A percentile compares a stretch with the other conserved stretches of the same genome.
Conservation (phyloP, 2,888 invertebrate genomes). For the Diarsia dahlii region DNA sequence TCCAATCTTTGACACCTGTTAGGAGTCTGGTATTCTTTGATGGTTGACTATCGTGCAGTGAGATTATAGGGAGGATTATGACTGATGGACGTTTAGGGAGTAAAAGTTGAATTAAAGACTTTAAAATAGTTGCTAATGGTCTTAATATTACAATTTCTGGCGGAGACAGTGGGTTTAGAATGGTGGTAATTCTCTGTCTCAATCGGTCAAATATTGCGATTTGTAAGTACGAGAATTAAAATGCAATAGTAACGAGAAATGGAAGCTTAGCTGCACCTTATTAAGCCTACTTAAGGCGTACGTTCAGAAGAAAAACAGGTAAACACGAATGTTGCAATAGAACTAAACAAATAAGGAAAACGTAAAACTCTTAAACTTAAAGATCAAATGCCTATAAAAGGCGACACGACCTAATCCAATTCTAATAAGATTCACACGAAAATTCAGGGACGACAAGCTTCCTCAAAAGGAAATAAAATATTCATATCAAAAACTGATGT, state of each 20-base stretch:
- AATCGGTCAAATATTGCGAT: neutral
- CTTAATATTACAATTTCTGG: neutral
- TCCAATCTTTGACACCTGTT: constrained; percentile 5
- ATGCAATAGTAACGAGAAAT: too few species aligned
- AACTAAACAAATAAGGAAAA: neutral
- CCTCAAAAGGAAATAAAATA: constrained; percentile 39
- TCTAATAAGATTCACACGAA: constrained; percentile 24
- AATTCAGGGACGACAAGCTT: constrained; percentile 45
- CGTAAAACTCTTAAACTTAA: constrained; percentile 7
- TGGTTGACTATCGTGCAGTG: neutral
- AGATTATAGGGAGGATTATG: neutral
- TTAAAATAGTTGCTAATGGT: neutral
- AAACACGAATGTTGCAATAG: neutral
- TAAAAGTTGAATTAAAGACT: neutral
- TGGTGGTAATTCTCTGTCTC: neutral
- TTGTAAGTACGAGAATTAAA: neutral
- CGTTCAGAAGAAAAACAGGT: neutral
- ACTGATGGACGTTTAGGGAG: neutral
- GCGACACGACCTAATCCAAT: constrained; percentile 14
- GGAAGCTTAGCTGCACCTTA: neutral
- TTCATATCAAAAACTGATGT: constrained; percentile 44
- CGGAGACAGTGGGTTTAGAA: neutral
- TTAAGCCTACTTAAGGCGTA: neutral
- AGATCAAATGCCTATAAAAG: constrained; percentile 39
- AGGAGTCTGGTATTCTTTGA: neutral